Evolutionary conservation across 2,797 vertebrate species (phyloP).

Genomic region (Carapus acus): DNA sequence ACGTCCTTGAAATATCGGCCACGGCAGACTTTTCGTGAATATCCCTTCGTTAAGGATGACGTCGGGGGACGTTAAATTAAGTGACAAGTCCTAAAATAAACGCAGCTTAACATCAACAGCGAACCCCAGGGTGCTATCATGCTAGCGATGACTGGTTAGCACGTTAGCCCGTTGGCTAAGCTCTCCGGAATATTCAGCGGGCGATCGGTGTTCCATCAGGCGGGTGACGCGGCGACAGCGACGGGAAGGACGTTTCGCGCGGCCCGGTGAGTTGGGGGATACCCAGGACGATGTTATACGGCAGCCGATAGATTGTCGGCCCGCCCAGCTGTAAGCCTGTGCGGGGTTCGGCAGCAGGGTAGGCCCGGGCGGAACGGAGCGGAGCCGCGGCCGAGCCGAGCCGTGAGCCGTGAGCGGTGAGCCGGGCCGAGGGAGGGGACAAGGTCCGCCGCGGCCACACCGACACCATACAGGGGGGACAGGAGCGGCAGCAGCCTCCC

Average conservation of each 20-base stretch:
- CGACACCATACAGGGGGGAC: conserved; percentile 31
- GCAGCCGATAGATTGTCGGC: background rate
- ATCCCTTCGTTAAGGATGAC: background rate
- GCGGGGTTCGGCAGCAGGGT: conserved; percentile 23
- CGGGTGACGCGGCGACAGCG: conserved; percentile 1
- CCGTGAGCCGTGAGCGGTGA: conserved; percentile 51
- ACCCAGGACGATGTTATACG: fast-evolving
- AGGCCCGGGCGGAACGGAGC: conserved; percentile 59
- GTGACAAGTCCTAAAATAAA: conserved; percentile 56
- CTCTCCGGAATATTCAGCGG: no score
- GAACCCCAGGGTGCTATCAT: conserved; percentile 53
- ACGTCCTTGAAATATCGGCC: no score
- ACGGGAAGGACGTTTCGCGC: background rate
- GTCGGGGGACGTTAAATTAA: background rate
- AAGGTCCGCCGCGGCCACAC: conserved; percentile 50
- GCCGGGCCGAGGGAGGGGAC: conserved; percentile 50
- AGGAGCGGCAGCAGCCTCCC: conserved; percentile 21
- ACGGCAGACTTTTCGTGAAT: no score
- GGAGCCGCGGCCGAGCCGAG: conserved; percentile 44
- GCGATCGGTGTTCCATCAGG: conserved; percentile 13
- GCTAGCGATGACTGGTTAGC: conserved; percentile 54
- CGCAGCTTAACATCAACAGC: conserved; percentile 56
- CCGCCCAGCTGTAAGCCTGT: conserved; percentile 10
- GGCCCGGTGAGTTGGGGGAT: fast-evolving
- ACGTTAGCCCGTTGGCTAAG: conserved; percentile 48